These are phyloP conservation scores for Hymenochirus boettgeri DNA, from an alignment of 2,113 vertebrate species.

Conservation along the genomic window DNA sequence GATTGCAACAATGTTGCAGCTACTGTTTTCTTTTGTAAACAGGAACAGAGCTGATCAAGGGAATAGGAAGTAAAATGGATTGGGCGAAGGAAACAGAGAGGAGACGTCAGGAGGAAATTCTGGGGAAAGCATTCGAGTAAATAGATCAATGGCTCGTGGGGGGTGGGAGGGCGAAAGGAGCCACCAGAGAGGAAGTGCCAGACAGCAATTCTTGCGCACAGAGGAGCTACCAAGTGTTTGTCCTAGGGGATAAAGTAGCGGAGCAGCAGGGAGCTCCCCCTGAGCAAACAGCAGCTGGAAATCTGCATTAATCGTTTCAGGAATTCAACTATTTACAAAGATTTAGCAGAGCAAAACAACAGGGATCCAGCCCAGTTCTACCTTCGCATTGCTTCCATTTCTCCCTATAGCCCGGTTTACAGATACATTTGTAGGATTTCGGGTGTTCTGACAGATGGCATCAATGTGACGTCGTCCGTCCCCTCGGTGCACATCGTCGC, in stretches of 20 bases:
- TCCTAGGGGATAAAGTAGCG: conserved; percentile 42
- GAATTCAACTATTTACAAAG: conserved; percentile 62
- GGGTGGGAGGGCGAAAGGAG: too few species aligned
- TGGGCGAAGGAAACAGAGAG: too few species aligned
- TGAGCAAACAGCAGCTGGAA: conserved; percentile 52
- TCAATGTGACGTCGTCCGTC: conserved; percentile 93
- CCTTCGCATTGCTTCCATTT: conserved; percentile 92
- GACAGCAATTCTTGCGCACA: too few species aligned
- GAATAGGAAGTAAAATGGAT: too few species aligned
- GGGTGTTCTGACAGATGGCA: conserved; percentile 93
- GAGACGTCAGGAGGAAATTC: too few species aligned
- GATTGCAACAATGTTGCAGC: too few species aligned
- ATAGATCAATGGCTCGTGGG: too few species aligned
- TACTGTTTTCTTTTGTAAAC: too few species aligned
- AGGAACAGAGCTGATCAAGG: too few species aligned
- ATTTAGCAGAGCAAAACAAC: conserved; percentile 55
- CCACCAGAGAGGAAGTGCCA: too few species aligned
- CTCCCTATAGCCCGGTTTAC: conserved; percentile 92
- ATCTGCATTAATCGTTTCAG: conserved; percentile 58
- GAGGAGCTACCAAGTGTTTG: too few species aligned
- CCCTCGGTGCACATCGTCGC: conserved; percentile 86
- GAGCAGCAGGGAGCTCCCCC: conserved; percentile 43
- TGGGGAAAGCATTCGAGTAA: too few species aligned
- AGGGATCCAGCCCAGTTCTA: conserved; percentile 54
- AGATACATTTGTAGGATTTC: conserved; percentile 93